Conservation (phyloP, 2,888 invertebrate genomes). For the Dryocosmus kuriphilus region DNA sequence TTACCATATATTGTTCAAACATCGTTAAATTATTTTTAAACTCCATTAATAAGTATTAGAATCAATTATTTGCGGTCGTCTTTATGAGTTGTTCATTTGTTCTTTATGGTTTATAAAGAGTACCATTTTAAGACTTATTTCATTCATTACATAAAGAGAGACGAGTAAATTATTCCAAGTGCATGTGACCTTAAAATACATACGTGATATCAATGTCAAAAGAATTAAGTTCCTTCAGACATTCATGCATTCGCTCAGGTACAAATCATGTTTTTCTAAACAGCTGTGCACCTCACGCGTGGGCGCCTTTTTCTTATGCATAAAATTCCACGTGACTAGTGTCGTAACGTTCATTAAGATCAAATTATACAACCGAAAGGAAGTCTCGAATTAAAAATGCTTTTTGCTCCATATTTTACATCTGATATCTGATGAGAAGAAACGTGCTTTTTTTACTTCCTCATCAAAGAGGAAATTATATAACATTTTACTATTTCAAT, state of each 20-base stretch:
- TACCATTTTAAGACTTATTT: neutral
- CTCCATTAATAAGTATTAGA: no score
- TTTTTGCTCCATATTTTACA: neutral
- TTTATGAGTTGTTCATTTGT: no score
- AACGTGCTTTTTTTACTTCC: neutral
- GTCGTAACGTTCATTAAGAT: slow-evolving; percentile 16
- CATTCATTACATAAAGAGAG: neutral
- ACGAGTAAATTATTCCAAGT: slow-evolving; percentile 2
- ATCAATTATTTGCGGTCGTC: no score
- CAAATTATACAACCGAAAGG: slow-evolving; percentile 15
- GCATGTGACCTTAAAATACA: slow-evolving; percentile 56
- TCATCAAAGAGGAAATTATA: neutral
- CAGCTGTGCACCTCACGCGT: slow-evolving; percentile 29
- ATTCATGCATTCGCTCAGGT: slow-evolving; percentile 31
- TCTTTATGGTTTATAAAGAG: neutral
- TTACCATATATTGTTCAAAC: no score
- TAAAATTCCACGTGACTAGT: slow-evolving; percentile 17
- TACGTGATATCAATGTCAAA: slow-evolving; percentile 57
- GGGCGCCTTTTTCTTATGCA: slow-evolving; percentile 5
- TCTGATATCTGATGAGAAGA: neutral
- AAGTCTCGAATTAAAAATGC: neutral
- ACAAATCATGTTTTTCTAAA: neutral
- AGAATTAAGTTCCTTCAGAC: slow-evolving; percentile 45
- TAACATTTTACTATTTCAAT: no score
- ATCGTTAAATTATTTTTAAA: no score